A percentile compares a stretch with the other conserved stretches of the same genome.
phyloP scores from a whole-genome alignment of 1,140 invertebrate species.

The Drosophila obscura region DNA sequence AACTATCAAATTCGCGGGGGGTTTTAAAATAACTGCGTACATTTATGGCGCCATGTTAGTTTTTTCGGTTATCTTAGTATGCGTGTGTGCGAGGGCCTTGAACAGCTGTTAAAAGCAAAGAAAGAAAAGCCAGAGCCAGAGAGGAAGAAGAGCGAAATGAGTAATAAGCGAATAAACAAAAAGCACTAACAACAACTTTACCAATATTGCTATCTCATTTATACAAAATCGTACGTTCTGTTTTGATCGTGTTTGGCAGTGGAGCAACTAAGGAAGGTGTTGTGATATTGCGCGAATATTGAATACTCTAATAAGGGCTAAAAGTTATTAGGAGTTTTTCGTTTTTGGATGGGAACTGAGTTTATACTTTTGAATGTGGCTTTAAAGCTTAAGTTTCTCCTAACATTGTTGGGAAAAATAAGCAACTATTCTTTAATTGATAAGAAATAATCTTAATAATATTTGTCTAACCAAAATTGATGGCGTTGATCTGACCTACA shows the following conservation, averaged over 20 bases:
- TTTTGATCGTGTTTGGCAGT: conserved; percentile 64
- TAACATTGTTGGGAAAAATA: too few species aligned
- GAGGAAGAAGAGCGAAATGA: not conserved
- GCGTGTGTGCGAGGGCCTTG: conserved; percentile 47
- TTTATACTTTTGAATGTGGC: too few species aligned
- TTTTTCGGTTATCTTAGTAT: conserved; percentile 9
- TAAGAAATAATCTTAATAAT: too few species aligned
- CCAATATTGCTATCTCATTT: conserved; percentile 69
- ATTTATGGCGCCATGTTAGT: conserved; percentile 38
- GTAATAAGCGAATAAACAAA: too few species aligned
- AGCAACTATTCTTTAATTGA: too few species aligned
- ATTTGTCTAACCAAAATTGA: too few species aligned
- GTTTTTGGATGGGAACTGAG: too few species aligned
- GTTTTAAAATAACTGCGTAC: conserved; percentile 51
- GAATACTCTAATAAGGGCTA: not conserved
- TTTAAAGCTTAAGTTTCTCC: too few species aligned
- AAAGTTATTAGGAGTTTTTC: not conserved
- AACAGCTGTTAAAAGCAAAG: conserved; percentile 61
- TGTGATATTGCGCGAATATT: not conserved
- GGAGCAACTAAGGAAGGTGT: conserved; percentile 24
- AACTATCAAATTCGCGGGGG: conserved; percentile 37
- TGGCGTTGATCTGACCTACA: too few species aligned
- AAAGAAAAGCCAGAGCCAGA: conserved; percentile 13
- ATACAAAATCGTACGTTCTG: conserved; percentile 79
- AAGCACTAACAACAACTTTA: conserved; percentile 40